A percentile compares a stretch with the other conserved stretches of the same genome.
phyloP scores from a whole-genome alignment of 53 echinoderm and acorn worm genomes.

The Luidia sarsii region DNA sequence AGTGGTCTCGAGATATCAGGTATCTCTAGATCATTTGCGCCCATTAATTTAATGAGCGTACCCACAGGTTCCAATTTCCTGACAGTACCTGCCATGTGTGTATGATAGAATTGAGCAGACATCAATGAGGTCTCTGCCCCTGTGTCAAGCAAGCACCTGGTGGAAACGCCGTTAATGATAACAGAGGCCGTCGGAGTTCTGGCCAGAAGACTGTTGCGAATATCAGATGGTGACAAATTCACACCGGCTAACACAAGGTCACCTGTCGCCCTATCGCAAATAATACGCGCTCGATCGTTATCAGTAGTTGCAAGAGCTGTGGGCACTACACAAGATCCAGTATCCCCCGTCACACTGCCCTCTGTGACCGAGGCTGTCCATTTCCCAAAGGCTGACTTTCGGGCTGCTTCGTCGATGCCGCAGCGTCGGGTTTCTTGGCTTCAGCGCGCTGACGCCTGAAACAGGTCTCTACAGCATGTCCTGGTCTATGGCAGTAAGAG shows the following conservation, averaged over 20 bases:
- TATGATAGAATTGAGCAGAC: not conserved
- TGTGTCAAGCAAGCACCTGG: constrained; percentile 37
- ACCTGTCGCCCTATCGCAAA: not conserved
- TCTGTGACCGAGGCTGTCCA: constrained; percentile 14
- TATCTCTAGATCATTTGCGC: constrained; percentile 1
- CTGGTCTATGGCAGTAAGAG: not conserved
- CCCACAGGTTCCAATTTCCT: constrained; percentile 1
- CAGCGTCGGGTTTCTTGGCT: not conserved
- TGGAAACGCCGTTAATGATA: constrained; percentile 11
- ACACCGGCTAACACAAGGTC: not conserved
- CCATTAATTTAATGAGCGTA: not conserved
- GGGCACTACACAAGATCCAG: not conserved
- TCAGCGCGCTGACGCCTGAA: not conserved
- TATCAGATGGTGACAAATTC: not conserved
- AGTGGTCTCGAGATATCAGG: too few relatives aligned
- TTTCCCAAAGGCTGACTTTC: not conserved
- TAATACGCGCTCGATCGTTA: not conserved
- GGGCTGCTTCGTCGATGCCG: not conserved
- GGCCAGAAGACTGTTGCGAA: constrained; percentile 2
- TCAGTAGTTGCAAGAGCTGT: not conserved
- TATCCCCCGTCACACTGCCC: constrained; percentile 18
- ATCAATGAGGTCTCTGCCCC: constrained; percentile 26
- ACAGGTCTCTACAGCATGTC: not conserved
- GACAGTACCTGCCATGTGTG: not conserved
- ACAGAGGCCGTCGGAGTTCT: constrained; percentile 1